Evolutionary conservation across 1,140 invertebrate genomes (phyloP).

Genomic region (Ridgeia piscesae): DNA sequence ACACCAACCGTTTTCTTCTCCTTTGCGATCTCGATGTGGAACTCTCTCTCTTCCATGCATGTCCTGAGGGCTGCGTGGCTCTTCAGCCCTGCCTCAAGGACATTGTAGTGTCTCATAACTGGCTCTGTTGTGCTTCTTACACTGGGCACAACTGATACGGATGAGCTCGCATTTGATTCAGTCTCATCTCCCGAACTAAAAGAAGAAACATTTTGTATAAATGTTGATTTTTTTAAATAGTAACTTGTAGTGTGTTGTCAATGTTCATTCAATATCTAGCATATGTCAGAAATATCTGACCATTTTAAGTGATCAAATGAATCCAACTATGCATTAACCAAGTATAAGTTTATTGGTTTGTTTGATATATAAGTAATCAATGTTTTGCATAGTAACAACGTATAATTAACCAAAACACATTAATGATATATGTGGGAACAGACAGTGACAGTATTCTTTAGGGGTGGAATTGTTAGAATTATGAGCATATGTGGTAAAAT

Average conservation of each 20-base stretch:
- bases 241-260: not conserved
- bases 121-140: not conserved
- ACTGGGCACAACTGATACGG: not conserved
- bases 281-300: too few relatives aligned
- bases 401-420: too few relatives aligned
- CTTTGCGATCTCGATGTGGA: conserved; percentile 42
- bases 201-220: not conserved
- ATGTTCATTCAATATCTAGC: not conserved
- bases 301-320: too few relatives aligned
- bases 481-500: too few relatives aligned
- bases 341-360: too few relatives aligned
- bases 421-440: too few relatives aligned
- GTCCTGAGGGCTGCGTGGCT: conserved; percentile 30
- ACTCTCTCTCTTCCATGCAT: conserved; percentile 50
- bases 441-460: too few relatives aligned
- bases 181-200: not conserved
- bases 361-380: too few relatives aligned
- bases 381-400: too few relatives aligned
- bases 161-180: not conserved
- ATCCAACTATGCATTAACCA: too few relatives aligned
- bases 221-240: not conserved
- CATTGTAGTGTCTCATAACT: not conserved
- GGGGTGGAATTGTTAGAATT: too few relatives aligned
- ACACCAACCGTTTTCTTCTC: conserved; percentile 46
- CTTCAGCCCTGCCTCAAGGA: not conserved